Evolutionary conservation across 2,797 vertebrate species (phyloP), one percentile per base, ranked within the genome.

Genomic region (Muraenolepis orangiensis): DNA sequence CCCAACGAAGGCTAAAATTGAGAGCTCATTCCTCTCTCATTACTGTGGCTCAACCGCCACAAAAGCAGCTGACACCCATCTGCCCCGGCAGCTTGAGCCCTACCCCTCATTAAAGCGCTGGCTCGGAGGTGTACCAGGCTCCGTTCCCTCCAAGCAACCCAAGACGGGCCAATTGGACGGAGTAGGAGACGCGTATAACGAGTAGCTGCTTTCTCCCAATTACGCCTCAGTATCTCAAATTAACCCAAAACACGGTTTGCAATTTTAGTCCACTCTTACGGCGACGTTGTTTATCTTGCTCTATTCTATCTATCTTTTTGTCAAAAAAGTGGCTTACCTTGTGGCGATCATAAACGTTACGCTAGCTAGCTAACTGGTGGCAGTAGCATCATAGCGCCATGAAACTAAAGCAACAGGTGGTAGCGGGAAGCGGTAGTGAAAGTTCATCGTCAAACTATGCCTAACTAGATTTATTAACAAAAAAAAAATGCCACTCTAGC

Each of bases 31-130:
- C 78, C 76, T 77, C 82, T 86, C 83, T 87, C 70, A 82, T 89
- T 84, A 84, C 71, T 77, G 83, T 6, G 66, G 74, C 80, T 81
- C 72, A 66, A 69, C 83, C 85, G 79, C 80, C 85, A 80, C 80
- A 76, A 51, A 72, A 83, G 76, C 1, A 74, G 84, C 73, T 78
- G 81, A 86, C 84, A 85, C 75, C 82, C 78, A 82, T 69, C 78
- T 73, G 66, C 32, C 13, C 74, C 18, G 72, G 73, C 23, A 16
- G 70, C 66, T 75, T n/a, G n/a, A n/a, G n/a, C n/a, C n/a, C n/a
- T 75, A 40, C 36, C 46, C 78, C 68, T 38, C 51, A 23, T 57
- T 57, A 23, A 6, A 1, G n/a, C 32, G n/a, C 51, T 1, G 20
- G 20, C 20, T 57, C 20, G 20, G 51, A 57, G 51, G 51, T 57